These are phyloP conservation scores for Percina caprodes DNA, from an alignment of 2,113 vertebrate genomes.

Conservation along the genomic window DNA sequence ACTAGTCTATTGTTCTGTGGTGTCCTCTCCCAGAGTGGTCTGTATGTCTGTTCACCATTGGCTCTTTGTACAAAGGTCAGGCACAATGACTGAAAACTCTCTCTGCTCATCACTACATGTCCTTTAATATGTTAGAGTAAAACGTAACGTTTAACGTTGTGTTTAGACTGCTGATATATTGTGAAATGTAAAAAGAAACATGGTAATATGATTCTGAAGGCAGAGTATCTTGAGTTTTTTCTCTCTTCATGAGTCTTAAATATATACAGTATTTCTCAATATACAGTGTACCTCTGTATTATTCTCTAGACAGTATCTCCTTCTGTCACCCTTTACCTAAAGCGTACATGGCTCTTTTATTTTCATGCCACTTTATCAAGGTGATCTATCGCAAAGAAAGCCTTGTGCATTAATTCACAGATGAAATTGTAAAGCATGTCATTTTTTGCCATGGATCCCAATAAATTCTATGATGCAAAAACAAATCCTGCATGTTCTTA, in stretches of 20 bases:
- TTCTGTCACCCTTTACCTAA: constrained; percentile 1
- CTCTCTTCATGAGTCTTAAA: not conserved
- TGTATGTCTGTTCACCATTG: not conserved
- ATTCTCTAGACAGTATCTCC: constrained; percentile 16
- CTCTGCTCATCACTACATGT: not conserved
- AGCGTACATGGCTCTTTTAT: constrained; percentile 5
- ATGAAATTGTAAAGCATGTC: constrained; percentile 29
- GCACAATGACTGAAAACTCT: not conserved
- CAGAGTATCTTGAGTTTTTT: constrained; percentile 21
- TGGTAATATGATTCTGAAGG: constrained; percentile 25
- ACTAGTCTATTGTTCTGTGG: constrained; percentile 1
- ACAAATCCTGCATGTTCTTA: not conserved
- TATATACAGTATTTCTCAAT: constrained; percentile 28
- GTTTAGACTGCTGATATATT: constrained; percentile 21
- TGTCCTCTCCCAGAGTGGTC: not conserved
- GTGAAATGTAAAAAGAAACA: constrained; percentile 23
- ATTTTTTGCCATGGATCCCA: constrained; percentile 48
- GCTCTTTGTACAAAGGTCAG: not conserved
- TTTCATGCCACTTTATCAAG: constrained; percentile 23
- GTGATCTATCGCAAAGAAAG: not conserved
- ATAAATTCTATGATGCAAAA: constrained; percentile 68
- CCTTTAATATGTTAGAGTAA: not conserved
- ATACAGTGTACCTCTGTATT: constrained; percentile 39
- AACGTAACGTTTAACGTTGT: not conserved
- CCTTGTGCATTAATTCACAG: constrained; percentile 25